A percentile compares a stretch with the other conserved stretches of the same genome.
Evolutionary conservation across 2,888 invertebrate species (phyloP).

Genomic region (Liodrosophila aerea): DNA sequence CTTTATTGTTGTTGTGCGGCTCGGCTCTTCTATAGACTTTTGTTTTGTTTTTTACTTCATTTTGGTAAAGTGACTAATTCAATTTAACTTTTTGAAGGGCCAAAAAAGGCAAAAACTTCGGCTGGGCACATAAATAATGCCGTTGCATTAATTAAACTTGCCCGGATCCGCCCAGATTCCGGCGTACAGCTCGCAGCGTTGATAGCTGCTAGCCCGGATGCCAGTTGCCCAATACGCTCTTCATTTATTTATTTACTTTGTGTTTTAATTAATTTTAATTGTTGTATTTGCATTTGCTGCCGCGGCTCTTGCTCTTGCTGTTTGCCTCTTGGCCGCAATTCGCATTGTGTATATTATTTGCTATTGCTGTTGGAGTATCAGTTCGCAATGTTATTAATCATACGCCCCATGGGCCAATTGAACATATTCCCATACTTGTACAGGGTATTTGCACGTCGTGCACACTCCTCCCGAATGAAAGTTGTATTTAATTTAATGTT

Average conservation of each 20-base stretch:
- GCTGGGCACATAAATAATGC: conserved; percentile 60
- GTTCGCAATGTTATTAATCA: too few relatives aligned
- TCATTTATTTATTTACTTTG: conserved; percentile 59
- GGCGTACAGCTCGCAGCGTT: conserved; percentile 8
- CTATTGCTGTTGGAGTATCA: too few relatives aligned
- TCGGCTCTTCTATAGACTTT: conserved; percentile 6
- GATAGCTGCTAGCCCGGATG: neutral
- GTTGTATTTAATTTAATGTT: conserved; percentile 11
- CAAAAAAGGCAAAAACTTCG: conserved; percentile 42
- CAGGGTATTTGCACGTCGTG: conserved; percentile 11
- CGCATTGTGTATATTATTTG: neutral
- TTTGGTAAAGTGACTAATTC: conserved; percentile 60
- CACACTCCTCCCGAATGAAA: neutral
- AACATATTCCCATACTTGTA: neutral
- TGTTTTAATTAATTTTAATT: conserved; percentile 64
- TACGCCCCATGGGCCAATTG: too few relatives aligned
- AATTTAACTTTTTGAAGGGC: conserved; percentile 49
- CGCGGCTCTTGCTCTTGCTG: conserved; percentile 8
- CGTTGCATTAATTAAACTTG: conserved; percentile 64
- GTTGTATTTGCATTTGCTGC: conserved; percentile 62
- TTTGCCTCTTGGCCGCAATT: neutral
- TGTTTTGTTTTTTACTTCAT: conserved; percentile 1
- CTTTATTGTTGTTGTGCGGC: conserved; percentile 11
- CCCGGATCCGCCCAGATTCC: conserved; percentile 24
- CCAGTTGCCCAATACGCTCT: conserved; percentile 16